Evolutionary conservation across 2,113 vertebrate genomes (phyloP), one percentile per base, ranked within the genome.

Genomic region (Chaetodon trifascialis): DNA sequence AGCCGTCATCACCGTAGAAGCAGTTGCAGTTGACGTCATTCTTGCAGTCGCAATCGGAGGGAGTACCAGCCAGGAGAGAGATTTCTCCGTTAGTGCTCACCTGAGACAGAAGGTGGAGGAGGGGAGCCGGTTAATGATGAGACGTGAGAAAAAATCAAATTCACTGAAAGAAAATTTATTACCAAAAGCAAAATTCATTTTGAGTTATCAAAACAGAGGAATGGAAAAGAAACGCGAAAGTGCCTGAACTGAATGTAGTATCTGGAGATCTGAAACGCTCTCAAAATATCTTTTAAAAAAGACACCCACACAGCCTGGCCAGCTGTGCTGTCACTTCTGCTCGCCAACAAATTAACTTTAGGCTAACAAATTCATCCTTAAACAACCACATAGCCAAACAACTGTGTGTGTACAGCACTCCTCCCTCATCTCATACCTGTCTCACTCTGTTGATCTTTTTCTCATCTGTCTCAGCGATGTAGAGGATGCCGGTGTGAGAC

Each of bases 1-100:
- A 99, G 87, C 97, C 99, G 1, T 99, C 98, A 16, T 99, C 99
- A 4, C 99, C 98, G 14, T 97, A 94, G 93, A 98, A 99, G 93
- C 99, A 99, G 96, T 98, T 98, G 95, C 98, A 99, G 91, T 97
- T 99, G 93, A 99, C 97, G 21, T 99, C 98, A 60, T 99, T 99
- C 92, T 99, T 99, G 95, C 98, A 99, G 96, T 99, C 98, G 1
- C 99, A 99, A 94, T 99, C 98, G 0, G 98, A 99, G 78, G 97
- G 95, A 17, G 97, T 95, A 23, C 99, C 99, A 0, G 98, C 99
- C 89, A 99, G 92, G 52, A 99, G 96, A 59, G 98, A 99, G 95
- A 99, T 99, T 93, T 99, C 98, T 76, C 99, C 98, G 11, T 97
- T 97, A 69, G 97, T 97, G 83, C 97, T 98, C 76, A 99, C 99